Conservation (phyloP, 2,113 vertebrate genomes). For the Microtus oregoni region DNA sequence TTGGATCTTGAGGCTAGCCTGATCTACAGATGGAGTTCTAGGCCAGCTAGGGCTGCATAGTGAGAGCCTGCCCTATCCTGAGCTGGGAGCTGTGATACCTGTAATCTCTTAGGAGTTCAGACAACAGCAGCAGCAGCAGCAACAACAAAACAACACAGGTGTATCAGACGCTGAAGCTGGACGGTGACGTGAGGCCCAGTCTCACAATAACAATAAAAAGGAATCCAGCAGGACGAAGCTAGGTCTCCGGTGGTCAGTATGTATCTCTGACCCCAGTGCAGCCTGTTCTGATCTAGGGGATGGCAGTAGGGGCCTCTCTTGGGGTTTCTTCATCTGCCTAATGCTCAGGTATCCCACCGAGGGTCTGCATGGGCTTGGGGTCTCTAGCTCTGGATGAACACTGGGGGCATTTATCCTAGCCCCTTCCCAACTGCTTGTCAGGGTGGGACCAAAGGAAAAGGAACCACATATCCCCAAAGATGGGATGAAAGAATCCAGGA, state of each 20-base stretch:
- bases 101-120: background rate
- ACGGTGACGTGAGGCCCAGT: background rate
- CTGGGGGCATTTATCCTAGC: background rate
- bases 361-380: rapidly evolving
- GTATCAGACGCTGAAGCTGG: background rate
- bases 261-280: background rate
- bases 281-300: rapidly evolving
- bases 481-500: background rate
- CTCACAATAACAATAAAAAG: background rate
- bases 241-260: background rate
- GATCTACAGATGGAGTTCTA: background rate
- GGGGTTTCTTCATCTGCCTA: background rate
- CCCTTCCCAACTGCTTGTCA: background rate
- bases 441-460: background rate
- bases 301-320: background rate
- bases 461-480: background rate
- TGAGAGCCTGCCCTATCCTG: background rate
- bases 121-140: background rate
- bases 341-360: background rate
- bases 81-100: background rate
- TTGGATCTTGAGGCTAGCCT: background rate
- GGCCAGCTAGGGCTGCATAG: background rate
- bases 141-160: background rate
- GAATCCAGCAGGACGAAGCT: no score
- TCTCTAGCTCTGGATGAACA: no score